Percentiles rank a stretch among this genome's conserved stretches.
These are phyloP conservation scores for Hypsibius dujardini DNA, from an alignment of 1,140 invertebrate genomes.

Conservation along the genomic window DNA sequence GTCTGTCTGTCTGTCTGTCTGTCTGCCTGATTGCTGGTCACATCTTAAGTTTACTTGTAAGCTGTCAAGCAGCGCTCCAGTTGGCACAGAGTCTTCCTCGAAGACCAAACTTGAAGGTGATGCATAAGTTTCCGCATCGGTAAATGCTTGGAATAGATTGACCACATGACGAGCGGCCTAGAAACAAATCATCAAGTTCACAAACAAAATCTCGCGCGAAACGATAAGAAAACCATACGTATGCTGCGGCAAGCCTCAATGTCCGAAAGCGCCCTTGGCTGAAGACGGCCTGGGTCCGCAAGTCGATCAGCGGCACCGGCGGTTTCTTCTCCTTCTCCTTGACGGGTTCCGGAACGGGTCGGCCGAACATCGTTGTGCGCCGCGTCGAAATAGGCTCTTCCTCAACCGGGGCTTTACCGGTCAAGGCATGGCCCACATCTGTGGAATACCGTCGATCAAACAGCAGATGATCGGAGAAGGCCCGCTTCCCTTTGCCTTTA, in stretches of 20 bases:
- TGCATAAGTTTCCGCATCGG: background rate
- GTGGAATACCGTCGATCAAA: constrained; percentile 7
- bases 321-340: background rate
- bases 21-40: too few species aligned
- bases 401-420: background rate
- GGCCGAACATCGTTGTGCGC: background rate
- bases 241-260: background rate
- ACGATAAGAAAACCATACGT: background rate
- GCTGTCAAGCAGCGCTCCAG: background rate
- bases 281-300: background rate
- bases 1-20: too few species aligned
- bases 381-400: background rate
- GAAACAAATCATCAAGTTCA: background rate
- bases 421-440: background rate
- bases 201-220: background rate
- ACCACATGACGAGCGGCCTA: constrained; percentile 1
- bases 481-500: background rate
- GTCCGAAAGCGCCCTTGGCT: background rate
- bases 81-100: background rate
- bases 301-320: background rate
- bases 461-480: constrained; percentile 4
- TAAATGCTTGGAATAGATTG: background rate
- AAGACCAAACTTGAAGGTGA: background rate
- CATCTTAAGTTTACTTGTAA: too few species aligned
- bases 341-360: background rate